Evolutionary conservation across 1,140 invertebrate genomes (phyloP).

Genomic region (Archegozetes longisetosus): DNA sequence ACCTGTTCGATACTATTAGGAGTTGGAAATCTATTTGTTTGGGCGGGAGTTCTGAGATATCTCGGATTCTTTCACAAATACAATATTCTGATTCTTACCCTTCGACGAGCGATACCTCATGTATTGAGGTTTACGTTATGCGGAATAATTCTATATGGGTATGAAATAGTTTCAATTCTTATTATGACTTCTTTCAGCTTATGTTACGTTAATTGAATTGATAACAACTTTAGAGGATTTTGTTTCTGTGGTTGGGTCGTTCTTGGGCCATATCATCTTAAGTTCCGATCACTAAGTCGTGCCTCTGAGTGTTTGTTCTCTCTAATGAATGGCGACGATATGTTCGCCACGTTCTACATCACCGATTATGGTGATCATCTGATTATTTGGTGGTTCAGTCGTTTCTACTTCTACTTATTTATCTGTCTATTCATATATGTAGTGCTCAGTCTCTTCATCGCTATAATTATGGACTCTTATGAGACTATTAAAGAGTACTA

Average conservation of each 20-base stretch:
- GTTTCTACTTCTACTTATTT: slow-evolving; percentile 92
- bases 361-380: slow-evolving; percentile 58
- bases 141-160: slow-evolving; percentile 45
- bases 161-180: neutral
- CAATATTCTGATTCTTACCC: slow-evolving; percentile 87
- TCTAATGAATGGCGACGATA: slow-evolving; percentile 17
- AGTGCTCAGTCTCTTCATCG: slow-evolving; percentile 91
- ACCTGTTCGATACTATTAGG: slow-evolving; percentile 85
- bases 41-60: slow-evolving; percentile 94
- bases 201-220: neutral
- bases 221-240: slow-evolving; percentile 83
- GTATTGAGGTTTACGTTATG: slow-evolving; percentile 84
- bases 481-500: slow-evolving; percentile 68
- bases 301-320: slow-evolving; percentile 68
- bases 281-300: slow-evolving; percentile 72
- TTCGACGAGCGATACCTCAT: slow-evolving; percentile 80
- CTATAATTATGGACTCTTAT: slow-evolving; percentile 97
- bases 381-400: slow-evolving; percentile 85
- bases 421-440: slow-evolving; percentile 96
- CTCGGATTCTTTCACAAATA: slow-evolving; percentile 95
- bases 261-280: slow-evolving; percentile 93
- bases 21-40: slow-evolving; percentile 82
- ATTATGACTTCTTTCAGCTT: neutral
- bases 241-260: slow-evolving; percentile 96
- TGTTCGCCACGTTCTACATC: slow-evolving; percentile 7